Evolutionary conservation across 2,888 invertebrate genomes (phyloP), one percentile per base, ranked within the genome.

Genomic region (Conistra vaccinii): DNA sequence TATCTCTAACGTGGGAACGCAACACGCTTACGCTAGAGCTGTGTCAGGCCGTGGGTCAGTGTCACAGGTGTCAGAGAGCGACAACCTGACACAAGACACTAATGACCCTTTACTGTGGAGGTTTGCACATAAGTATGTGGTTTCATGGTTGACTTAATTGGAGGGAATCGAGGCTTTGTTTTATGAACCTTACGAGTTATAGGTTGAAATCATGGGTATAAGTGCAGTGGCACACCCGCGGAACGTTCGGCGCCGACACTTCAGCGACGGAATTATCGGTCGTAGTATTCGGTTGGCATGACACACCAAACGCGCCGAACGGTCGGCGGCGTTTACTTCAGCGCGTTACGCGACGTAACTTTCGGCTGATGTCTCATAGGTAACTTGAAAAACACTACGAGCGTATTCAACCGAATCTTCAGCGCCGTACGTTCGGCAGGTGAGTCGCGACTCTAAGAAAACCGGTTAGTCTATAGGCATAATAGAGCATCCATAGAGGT

Each of bases 1-100:
- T 68, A 73, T 57, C 35, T 69, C 71, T 76, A 76, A 76, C 65
- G 86, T 88, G 88, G 88, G 84, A 85, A 85, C 66, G 62, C 75
- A 76, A 75, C 86, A 76, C 73, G 48, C 61, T 69, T 14, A 86
- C 42, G 66, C 55, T 79, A 73, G 60, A 45, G 58, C 42, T 83
- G 82, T 83, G 79, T 51, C 72, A 70, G 86, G 86, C 42, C 82
- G 72, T 85, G 73, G 74, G 62, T 63, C 75, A 75, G 65, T 76
- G 83, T 83, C 69, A 65, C 14, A 58, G 29, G 67, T 74, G 83
- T 79, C 69, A 69, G 62, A 69, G 51, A 60, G 51, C 72, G 76
- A 80, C 84, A 65, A 58, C 75, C 75, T 58, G 74, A 76, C 83
- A 85, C 83, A 83, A 69, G 57, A 57, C 61, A 32, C 32, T 62